Evolutionary conservation across 2,113 vertebrate species (phyloP).

Genomic region (Apteryx mantelli): DNA sequence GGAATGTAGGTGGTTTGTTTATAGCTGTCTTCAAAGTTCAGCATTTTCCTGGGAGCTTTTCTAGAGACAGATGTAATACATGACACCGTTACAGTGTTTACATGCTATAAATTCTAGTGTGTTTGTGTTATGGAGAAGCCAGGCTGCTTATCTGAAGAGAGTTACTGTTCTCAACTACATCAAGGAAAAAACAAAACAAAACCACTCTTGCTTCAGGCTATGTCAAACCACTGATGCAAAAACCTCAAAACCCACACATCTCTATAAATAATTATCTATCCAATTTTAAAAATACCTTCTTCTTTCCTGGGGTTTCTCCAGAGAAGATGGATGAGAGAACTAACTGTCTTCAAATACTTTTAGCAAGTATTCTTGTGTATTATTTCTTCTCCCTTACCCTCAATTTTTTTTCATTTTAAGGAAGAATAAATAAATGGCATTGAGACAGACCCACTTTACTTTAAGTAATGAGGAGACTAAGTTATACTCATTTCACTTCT

Average conservation of each 20-base stretch:
- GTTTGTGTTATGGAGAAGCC: background rate
- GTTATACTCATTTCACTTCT: background rate
- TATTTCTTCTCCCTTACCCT: background rate
- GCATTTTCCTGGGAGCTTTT: background rate
- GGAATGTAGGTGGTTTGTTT: conserved; percentile 17
- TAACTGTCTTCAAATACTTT: background rate
- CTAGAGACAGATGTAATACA: background rate
- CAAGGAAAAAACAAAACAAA: background rate
- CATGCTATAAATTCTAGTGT: background rate
- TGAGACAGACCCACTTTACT: background rate
- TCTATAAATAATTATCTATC: background rate
- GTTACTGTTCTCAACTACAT: background rate
- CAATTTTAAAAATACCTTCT: background rate
- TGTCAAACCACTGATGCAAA: background rate
- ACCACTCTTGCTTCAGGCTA: background rate
- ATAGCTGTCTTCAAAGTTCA: conserved; percentile 14
- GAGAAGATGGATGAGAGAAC: background rate
- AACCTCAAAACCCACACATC: background rate
- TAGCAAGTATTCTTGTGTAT: background rate
- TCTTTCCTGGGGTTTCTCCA: background rate
- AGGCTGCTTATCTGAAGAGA: background rate
- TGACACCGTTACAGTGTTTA: background rate
- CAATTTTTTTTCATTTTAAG: background rate
- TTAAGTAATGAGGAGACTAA: background rate
- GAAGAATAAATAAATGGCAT: background rate